These are phyloP conservation scores for Ctena decussata DNA, from an alignment of 2,888 invertebrate species.

Conservation along the genomic window DNA sequence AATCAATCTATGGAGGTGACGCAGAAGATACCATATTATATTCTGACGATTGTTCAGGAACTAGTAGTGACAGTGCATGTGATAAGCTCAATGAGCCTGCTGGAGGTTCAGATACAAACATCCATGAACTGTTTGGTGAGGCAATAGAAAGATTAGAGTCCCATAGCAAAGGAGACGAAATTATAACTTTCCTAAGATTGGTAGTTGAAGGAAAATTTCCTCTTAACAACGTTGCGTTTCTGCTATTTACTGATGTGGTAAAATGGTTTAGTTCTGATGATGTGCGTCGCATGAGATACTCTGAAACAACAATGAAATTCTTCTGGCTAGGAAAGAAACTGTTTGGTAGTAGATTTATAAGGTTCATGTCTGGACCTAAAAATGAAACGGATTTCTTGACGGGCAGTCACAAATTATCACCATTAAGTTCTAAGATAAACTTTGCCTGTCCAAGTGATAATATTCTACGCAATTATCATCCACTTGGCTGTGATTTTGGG, in stretches of 20 bases:
- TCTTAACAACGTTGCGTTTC: constrained; percentile 2
- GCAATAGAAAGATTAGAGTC: no score
- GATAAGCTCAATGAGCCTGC: no score
- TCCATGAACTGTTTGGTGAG: no score
- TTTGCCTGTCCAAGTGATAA: neutral
- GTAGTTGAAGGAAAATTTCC: neutral
- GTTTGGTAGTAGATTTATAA: neutral
- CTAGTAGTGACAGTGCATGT: no score
- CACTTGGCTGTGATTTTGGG: neutral
- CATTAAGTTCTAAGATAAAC: neutral
- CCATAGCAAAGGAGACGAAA: no score
- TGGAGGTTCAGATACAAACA: no score
- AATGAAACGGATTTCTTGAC: constrained; percentile 2
- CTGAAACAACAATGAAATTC: no score
- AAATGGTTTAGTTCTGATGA: constrained; percentile 13
- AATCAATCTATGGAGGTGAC: no score
- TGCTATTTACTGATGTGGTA: constrained; percentile 6
- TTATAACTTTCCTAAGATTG: neutral
- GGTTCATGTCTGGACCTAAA: constrained; percentile 1
- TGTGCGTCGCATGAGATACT: neutral
- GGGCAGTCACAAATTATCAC: neutral
- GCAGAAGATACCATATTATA: no score
- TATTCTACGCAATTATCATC: neutral
- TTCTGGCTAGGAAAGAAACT: no score
- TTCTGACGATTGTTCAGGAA: no score